Conservation (phyloP, 2,113 vertebrate genomes). For the Gavialis gangeticus region DNA sequence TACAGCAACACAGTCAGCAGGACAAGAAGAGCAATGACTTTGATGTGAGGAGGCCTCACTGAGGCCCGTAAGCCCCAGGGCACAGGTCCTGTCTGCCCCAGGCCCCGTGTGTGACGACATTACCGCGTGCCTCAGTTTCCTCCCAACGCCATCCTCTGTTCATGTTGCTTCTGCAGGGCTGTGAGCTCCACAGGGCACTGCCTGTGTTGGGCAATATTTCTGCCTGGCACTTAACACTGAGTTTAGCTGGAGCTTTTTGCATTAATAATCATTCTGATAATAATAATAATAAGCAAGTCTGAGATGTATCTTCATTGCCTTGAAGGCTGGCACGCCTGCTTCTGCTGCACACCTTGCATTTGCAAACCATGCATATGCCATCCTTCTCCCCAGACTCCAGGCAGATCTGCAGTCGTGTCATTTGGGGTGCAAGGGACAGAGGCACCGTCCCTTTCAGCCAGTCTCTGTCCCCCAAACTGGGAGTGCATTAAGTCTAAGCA, state of each 20-base stretch:
- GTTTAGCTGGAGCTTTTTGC: not conserved
- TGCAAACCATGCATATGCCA: no score
- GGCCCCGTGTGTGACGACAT: not conserved
- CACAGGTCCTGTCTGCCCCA: not conserved
- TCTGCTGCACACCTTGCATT: fast-evolving
- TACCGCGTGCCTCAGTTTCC: not conserved
- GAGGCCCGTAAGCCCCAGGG: no score
- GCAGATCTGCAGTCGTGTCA: fast-evolving
- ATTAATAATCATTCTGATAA: not conserved
- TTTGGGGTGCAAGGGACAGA: fast-evolving
- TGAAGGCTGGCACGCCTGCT: not conserved
- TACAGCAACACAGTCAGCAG: not conserved
- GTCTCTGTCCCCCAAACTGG: not conserved
- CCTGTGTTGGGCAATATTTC: not conserved
- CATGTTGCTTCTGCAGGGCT: not conserved
- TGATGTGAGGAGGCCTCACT: not conserved
- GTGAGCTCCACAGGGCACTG: not conserved
- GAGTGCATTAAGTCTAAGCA: not conserved
- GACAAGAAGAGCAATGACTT: not conserved
- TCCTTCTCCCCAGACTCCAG: fast-evolving
- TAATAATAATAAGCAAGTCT: not conserved
- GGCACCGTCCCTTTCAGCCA: not conserved
- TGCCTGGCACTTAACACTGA: fast-evolving
- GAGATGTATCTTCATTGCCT: not conserved
- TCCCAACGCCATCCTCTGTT: not conserved